A percentile compares a stretch with the other conserved stretches of the same genome.
phyloP scores from a whole-genome alignment of 2,888 invertebrate species.

The Catocala fraxini region DNA sequence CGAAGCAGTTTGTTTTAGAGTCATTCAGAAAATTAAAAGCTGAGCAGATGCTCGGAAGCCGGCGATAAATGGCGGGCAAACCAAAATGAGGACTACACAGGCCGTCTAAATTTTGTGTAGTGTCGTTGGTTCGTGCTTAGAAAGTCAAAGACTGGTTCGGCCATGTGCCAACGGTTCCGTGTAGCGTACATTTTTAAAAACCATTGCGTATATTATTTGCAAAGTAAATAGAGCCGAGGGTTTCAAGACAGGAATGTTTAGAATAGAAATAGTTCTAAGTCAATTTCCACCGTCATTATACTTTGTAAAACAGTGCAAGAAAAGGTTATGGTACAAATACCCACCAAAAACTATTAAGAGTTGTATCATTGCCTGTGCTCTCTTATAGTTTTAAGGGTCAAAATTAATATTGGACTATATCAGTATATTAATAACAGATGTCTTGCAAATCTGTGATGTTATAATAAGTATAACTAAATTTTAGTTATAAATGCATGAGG shows the following conservation, averaged over 20 bases:
- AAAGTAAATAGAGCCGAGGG: constrained; percentile 1
- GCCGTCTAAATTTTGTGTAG: constrained; percentile 59
- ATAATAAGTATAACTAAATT: too few relatives aligned
- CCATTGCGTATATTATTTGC: constrained; percentile 22
- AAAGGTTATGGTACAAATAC: too few relatives aligned
- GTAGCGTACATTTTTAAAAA: constrained; percentile 18
- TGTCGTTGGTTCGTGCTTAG: constrained; percentile 52
- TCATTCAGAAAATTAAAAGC: constrained; percentile 65
- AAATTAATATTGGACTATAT: too few relatives aligned
- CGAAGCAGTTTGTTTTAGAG: constrained; percentile 57
- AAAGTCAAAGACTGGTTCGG: constrained; percentile 52
- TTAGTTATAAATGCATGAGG: too few relatives aligned
- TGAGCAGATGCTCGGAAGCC: constrained; percentile 38
- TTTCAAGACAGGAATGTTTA: neutral
- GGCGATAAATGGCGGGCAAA: constrained; percentile 45
- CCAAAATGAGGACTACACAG: constrained; percentile 48
- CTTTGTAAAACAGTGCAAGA: too few relatives aligned
- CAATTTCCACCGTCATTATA: too few relatives aligned
- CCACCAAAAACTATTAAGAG: too few relatives aligned
- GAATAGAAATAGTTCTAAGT: too few relatives aligned
- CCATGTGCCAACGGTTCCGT: constrained; percentile 17
- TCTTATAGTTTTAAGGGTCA: too few relatives aligned
- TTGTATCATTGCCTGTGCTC: too few relatives aligned
- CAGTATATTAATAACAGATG: too few relatives aligned
- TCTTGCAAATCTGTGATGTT: too few relatives aligned